Evolutionary conservation across 2,888 invertebrate genomes (phyloP), one percentile per base, ranked within the genome.

Genomic region (Harpalus rubripes): DNA sequence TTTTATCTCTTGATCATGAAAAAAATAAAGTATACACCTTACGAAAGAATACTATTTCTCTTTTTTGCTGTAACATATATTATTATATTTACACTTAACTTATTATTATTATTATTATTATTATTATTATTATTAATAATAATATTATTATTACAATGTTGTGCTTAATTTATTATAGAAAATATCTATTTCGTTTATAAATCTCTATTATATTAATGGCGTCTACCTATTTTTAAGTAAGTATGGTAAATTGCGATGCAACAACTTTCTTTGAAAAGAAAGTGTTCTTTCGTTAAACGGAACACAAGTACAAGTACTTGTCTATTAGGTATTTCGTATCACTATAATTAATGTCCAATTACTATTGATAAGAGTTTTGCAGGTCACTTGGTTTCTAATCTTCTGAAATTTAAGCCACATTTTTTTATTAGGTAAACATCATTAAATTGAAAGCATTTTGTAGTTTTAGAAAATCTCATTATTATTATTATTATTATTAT

Each of bases 241-340:
- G 12, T 15, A 7, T 22, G 76, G 76, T 5, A 76, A 76, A 76
- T 56, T 76, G 15, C 39, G 12, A 68, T 68, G 65, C 65, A 65
- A 68, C 68, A 68, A 76, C 76, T 76, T 76, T 76, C 76, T 76
- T 76, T 76, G 41, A 18, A 44, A 76, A 76, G 76, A 76, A 76
- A 76, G 76, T 76, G 68, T 12, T 68, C 15, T 6, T 26, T 22
- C 7, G 26, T 22, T 32, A 15, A 68, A 68, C 15, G 12, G 32
- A 68, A 39, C 68, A 26, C 68, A 16, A 16, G 7, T 59, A 68
- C 41, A 7, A 65, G 39, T 22, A 32, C 32, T 32, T 32, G 32
- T 15, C 4, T 68, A 39, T 15, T 39, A 22, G 7, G 7, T 12
- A 1, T 18, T 63, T 26, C 63, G 63, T 63, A 68, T 68, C 68